Conservation (phyloP, 2,888 invertebrate genomes). For the Netelia inedita region DNA sequence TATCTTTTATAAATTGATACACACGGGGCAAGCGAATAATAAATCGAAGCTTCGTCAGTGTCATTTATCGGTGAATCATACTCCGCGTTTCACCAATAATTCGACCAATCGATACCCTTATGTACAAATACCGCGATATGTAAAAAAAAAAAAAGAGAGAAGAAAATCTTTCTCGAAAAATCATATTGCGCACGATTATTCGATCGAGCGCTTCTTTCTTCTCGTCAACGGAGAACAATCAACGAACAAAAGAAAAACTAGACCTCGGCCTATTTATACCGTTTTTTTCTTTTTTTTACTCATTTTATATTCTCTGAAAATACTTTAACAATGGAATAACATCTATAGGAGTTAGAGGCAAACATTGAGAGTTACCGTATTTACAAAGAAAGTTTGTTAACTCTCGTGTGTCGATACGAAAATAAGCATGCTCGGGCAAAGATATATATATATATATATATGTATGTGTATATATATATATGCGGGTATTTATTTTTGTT, state of each 20-base stretch:
- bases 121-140: slow-evolving; percentile 70
- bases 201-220: slow-evolving; percentile 7
- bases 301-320: slow-evolving; percentile 68
- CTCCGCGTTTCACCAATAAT: slow-evolving; percentile 40
- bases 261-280: slow-evolving; percentile 46
- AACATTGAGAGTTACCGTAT: slow-evolving; percentile 64
- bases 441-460: slow-evolving; percentile 47
- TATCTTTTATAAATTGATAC: slow-evolving; percentile 62
- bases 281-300: slow-evolving; percentile 34
- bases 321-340: slow-evolving; percentile 69
- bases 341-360: slow-evolving; percentile 62
- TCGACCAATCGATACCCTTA: slow-evolving; percentile 63
- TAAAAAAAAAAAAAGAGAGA: too few relatives aligned
- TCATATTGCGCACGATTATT: slow-evolving; percentile 21
- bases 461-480: slow-evolving; percentile 24
- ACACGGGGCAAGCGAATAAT: slow-evolving; percentile 65
- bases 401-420: slow-evolving; percentile 63
- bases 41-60: slow-evolving; percentile 43
- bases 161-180: slow-evolving; percentile 38
- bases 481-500: slow-evolving; percentile 29
- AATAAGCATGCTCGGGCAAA: slow-evolving; percentile 68
- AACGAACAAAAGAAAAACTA: slow-evolving; percentile 38
- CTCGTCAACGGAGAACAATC: slow-evolving; percentile 21
- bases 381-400: slow-evolving; percentile 65
- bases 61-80: slow-evolving; percentile 53